Conservation (phyloP, 2,888 invertebrate genomes). For the Yponomeuta malinellus region DNA sequence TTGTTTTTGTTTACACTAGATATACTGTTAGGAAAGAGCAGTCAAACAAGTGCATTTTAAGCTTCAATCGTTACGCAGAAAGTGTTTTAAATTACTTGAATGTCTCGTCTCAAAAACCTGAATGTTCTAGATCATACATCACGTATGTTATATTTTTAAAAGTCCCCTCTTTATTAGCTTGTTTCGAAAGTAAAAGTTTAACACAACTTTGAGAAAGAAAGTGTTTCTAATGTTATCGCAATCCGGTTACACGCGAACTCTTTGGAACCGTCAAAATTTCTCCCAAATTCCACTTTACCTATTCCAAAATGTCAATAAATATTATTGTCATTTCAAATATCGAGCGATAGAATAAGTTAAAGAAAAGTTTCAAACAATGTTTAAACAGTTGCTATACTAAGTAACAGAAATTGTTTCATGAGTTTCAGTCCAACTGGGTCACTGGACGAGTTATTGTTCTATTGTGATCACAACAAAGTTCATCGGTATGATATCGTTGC, state of each 20-base stretch:
- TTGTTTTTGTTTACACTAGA: too few species aligned
- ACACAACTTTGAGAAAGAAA: slow-evolving; percentile 1
- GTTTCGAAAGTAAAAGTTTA: background rate
- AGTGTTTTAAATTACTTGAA: too few species aligned
- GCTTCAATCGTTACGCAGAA: too few species aligned
- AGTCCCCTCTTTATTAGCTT: background rate
- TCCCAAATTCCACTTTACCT: too few species aligned
- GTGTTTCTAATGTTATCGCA: background rate
- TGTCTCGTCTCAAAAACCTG: background rate
- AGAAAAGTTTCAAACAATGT: background rate
- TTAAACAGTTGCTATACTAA: background rate
- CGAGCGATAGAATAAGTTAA: too few species aligned
- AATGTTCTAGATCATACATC: background rate
- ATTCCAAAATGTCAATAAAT: too few species aligned
- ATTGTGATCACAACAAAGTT: slow-evolving; percentile 1
- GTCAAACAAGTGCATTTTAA: too few species aligned
- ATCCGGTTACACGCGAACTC: background rate
- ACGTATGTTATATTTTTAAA: background rate
- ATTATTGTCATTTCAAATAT: too few species aligned
- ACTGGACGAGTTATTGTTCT: background rate
- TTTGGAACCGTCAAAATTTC: too few species aligned
- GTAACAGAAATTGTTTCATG: background rate
- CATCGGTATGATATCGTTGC: background rate
- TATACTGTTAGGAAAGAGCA: too few species aligned
- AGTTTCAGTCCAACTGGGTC: background rate